phyloP scores from a whole-genome alignment of 2,888 invertebrate genomes.

The Toxonevra muliebris region DNA sequence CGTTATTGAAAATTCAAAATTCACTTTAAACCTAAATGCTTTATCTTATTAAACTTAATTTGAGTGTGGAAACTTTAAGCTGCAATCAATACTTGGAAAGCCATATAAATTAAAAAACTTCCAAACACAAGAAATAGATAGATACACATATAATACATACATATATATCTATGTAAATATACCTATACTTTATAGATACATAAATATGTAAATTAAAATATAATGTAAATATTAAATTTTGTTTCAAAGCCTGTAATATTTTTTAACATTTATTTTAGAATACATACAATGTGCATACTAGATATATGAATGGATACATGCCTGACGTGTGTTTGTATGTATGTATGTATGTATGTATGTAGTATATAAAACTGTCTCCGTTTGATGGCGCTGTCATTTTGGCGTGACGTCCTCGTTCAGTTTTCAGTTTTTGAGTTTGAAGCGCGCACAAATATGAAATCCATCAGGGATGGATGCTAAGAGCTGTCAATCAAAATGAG shows the following conservation, averaged over 20 bases:
- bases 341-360: constrained; percentile 8
- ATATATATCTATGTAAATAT: not conserved
- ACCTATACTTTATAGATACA: constrained; percentile 3
- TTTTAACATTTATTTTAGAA: not conserved
- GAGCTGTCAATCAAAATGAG: constrained; percentile 64
- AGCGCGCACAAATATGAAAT: constrained; percentile 57
- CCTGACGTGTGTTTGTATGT: not conserved
- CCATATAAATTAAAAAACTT: constrained; percentile 56
- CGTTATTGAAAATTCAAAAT: too few relatives aligned
- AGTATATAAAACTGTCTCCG: constrained; percentile 17
- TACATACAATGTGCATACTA: not conserved
- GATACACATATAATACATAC: not conserved
- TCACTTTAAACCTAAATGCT: too few relatives aligned
- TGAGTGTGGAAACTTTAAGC: constrained; percentile 21
- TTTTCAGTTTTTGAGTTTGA: too few relatives aligned
- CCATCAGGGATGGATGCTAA: constrained; percentile 63
- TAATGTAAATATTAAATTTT: too few relatives aligned
- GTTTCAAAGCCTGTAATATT: not conserved
- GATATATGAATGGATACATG: not conserved
- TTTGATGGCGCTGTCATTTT: constrained; percentile 24
- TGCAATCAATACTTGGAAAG: constrained; percentile 43
- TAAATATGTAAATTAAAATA: not conserved
- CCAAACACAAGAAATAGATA: constrained; percentile 23
- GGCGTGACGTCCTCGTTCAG: constrained; percentile 15
- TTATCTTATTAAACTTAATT: constrained; percentile 1